A percentile compares a stretch with the other conserved stretches of the same genome.
These are phyloP conservation scores for Lysandra coridon DNA, from an alignment of 2,888 invertebrate species.

Conservation along the genomic window DNA sequence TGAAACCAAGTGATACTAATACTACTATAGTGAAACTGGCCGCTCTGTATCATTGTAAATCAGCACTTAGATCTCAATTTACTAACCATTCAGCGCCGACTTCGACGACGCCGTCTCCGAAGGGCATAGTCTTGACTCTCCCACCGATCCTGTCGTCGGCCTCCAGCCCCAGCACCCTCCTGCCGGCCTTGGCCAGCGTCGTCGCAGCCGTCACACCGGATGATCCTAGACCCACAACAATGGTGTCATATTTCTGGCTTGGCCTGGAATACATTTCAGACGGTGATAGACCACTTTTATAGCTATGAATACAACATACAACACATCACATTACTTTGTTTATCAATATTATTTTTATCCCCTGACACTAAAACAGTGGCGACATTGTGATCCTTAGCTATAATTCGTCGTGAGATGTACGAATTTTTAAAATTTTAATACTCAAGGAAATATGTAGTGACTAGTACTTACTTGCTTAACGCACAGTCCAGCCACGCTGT, in stretches of 20 bases:
- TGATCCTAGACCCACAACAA: conserved; percentile 58
- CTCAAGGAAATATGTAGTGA: too few species aligned
- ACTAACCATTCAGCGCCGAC: conserved; percentile 65
- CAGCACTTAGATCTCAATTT: neutral
- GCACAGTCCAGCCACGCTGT: neutral
- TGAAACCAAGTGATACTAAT: too few species aligned
- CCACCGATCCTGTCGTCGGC: conserved; percentile 50
- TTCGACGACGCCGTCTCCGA: conserved; percentile 61
- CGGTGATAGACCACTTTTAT: neutral
- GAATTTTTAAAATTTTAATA: too few species aligned
- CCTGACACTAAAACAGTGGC: too few species aligned
- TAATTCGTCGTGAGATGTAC: too few species aligned
- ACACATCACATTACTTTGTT: too few species aligned
- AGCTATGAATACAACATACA: too few species aligned
- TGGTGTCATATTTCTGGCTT: conserved; percentile 50
- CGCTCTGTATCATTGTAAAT: too few species aligned
- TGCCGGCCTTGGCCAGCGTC: conserved; percentile 52
- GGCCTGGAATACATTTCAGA: neutral
- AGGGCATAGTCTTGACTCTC: conserved; percentile 56
- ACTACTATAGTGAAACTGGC: too few species aligned
- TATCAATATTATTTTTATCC: too few species aligned
- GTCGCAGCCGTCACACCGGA: conserved; percentile 56
- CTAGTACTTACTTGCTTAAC: neutral
- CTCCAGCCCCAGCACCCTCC: conserved; percentile 56
- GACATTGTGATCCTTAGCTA: too few species aligned